phyloP scores from a whole-genome alignment of 92 coral and sea anemone genomes.

The Umimayanthus chanpuru region DNA sequence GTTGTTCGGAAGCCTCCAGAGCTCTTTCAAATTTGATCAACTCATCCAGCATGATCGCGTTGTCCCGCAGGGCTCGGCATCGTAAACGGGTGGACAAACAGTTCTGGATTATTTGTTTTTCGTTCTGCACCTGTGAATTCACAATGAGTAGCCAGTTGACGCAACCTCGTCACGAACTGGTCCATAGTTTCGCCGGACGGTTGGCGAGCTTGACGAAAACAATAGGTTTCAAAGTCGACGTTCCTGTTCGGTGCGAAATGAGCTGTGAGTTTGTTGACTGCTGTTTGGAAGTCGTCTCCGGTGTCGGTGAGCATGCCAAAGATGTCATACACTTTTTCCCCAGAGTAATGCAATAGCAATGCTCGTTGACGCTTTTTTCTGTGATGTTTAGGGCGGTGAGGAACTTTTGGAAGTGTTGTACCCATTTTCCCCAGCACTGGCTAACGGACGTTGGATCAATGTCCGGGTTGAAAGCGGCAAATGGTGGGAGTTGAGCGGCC shows the following conservation, averaged over 20 bases:
- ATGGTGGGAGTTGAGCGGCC: too few species aligned
- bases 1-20: conserved; percentile 44
- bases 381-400: conserved; percentile 31
- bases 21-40: conserved; percentile 34
- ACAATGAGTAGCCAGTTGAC: conserved; percentile 34
- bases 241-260: conserved; percentile 50
- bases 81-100: conserved; percentile 30
- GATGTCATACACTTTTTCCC: conserved; percentile 44
- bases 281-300: conserved; percentile 38
- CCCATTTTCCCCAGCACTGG: conserved; percentile 38
- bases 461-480: conserved; percentile 14
- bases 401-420: conserved; percentile 38
- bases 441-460: conserved; percentile 42
- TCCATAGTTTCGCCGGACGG: background rate
- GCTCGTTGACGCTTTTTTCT: conserved; percentile 44
- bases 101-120: conserved; percentile 25
- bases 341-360: conserved; percentile 36
- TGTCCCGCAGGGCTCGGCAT: conserved; percentile 25
- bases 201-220: conserved; percentile 11
- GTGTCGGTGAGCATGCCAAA: conserved; percentile 39
- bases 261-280: conserved; percentile 33
- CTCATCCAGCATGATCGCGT: conserved; percentile 7
- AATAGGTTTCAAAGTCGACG: conserved; percentile 47
- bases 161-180: conserved; percentile 32
- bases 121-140: background rate